These are phyloP conservation scores for Sphaerodactylus townsendi DNA, from an alignment of 2,113 vertebrate species.

Conservation along the genomic window DNA sequence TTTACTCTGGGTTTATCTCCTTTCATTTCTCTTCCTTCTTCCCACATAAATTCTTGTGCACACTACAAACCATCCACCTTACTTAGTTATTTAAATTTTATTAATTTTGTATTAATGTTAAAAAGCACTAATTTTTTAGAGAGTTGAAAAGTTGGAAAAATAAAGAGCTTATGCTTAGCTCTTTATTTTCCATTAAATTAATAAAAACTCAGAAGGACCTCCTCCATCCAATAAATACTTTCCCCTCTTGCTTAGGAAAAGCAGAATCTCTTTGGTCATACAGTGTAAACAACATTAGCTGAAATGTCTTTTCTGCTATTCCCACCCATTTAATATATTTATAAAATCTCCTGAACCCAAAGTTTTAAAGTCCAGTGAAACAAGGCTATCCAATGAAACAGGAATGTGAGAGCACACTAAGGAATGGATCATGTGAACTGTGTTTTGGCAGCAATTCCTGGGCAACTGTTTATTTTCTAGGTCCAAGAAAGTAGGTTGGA, in stretches of 20 bases:
- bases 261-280: background rate
- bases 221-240: background rate
- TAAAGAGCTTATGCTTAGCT: background rate
- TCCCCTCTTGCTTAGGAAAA: background rate
- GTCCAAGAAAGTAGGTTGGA: background rate
- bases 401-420: no score
- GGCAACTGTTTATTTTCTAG: background rate
- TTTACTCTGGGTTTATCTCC: background rate
- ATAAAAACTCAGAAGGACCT: background rate
- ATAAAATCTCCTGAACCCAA: background rate
- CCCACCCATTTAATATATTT: background rate
- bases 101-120: no score
- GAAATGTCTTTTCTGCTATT: background rate
- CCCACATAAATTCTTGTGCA: no score
- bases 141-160: no score
- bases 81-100: no score
- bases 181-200: background rate
- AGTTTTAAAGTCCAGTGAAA: background rate
- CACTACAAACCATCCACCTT: no score
- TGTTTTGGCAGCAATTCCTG: background rate
- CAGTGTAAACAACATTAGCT: background rate
- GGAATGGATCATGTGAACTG: background rate
- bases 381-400: no score
- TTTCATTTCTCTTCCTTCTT: no score
- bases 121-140: no score